A percentile compares a stretch with the other conserved stretches of the same genome.
Conservation (phyloP, 2,888 invertebrate genomes). For the Eupithecia tripunctaria region DNA sequence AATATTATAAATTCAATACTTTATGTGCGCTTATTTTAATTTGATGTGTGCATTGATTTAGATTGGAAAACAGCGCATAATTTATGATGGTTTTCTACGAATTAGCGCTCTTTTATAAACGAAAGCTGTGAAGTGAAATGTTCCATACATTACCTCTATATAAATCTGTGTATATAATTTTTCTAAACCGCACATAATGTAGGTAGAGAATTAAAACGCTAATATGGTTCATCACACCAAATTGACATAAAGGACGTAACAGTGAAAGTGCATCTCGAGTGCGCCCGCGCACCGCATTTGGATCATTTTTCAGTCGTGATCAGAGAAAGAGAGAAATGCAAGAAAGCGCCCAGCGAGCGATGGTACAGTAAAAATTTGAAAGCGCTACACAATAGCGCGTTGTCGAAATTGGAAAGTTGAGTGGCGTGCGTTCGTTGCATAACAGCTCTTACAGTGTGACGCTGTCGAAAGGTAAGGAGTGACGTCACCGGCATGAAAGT, state of each 20-base stretch:
- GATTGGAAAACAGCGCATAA: conserved; percentile 18
- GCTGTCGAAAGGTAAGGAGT: conserved; percentile 80
- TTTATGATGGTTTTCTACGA: background rate
- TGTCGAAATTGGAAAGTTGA: conserved; percentile 85
- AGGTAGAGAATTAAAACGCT: conserved; percentile 2
- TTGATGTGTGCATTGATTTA: conserved; percentile 25
- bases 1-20: conserved; percentile 23
- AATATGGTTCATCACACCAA: conserved; percentile 25
- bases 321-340: conserved; percentile 74
- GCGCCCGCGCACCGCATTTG: conserved; percentile 72
- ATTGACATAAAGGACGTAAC: conserved; percentile 61
- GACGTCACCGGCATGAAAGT: conserved; percentile 82
- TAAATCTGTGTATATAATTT: background rate
- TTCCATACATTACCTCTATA: background rate
- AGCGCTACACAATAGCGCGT: conserved; percentile 84
- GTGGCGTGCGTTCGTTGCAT: conserved; percentile 79
- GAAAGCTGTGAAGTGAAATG: background rate
- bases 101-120: conserved; percentile 15
- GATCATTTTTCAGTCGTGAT: conserved; percentile 79
- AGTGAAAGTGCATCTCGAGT: conserved; percentile 79
- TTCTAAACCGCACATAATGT: background rate
- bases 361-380: conserved; percentile 82
- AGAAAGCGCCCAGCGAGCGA: conserved; percentile 79
- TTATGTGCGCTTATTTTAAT: conserved; percentile 2
- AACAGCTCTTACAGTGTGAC: conserved; percentile 81